Evolutionary conservation across 2,797 vertebrate species (phyloP).

Genomic region (Pangasius sanitwongsei): DNA sequence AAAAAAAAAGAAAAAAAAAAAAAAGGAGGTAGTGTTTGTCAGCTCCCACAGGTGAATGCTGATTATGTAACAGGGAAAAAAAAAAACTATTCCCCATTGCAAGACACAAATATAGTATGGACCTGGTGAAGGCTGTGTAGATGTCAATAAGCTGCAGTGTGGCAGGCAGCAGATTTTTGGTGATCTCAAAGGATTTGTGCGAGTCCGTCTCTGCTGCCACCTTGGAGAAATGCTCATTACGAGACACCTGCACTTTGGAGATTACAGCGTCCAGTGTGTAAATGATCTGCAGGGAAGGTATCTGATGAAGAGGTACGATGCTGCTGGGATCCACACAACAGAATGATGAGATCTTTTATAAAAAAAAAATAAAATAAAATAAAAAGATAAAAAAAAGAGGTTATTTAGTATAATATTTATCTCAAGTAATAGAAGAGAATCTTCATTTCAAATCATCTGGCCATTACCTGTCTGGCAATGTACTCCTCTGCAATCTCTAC

Average conservation of each 20-base stretch:
- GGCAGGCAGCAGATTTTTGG: slow-evolving; percentile 94
- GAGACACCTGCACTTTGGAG: slow-evolving; percentile 96
- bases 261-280: slow-evolving; percentile 96
- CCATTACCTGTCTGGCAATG: slow-evolving; percentile 89
- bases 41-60: background rate
- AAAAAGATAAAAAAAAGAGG: slow-evolving; percentile 15
- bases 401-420: background rate
- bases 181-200: slow-evolving; percentile 90
- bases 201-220: slow-evolving; percentile 89
- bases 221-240: slow-evolving; percentile 96
- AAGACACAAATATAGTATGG: slow-evolving; percentile 28
- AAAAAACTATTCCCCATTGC: background rate
- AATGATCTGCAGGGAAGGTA: slow-evolving; percentile 94
- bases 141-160: slow-evolving; percentile 91
- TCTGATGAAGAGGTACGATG: slow-evolving; percentile 87
- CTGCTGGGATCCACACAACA: slow-evolving; percentile 85
- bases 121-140: slow-evolving; percentile 94
- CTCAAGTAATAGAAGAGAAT: background rate
- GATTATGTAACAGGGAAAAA: background rate
- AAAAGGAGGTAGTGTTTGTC: background rate
- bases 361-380: slow-evolving; percentile 42
- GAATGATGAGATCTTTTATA: slow-evolving; percentile 92
- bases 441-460: background rate
- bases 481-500: slow-evolving; percentile 97
- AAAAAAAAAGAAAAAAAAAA: background rate